Evolutionary conservation across 2,797 vertebrate genomes (phyloP).

Genomic region (Psittacula derbiana): DNA sequence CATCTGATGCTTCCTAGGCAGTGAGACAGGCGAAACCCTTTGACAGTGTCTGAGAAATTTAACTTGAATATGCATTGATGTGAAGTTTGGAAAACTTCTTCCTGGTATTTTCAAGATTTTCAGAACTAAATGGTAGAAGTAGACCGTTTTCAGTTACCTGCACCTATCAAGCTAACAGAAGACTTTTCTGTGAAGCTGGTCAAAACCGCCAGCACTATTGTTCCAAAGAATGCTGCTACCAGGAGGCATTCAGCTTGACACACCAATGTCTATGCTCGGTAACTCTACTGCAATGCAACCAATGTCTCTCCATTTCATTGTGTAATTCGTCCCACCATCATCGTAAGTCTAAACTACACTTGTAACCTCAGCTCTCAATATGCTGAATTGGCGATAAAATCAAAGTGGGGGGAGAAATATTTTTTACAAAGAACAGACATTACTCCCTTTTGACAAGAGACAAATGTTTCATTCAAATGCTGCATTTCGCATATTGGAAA

Average conservation of each 20-base stretch:
- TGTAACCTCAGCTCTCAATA: slow-evolving; percentile 26
- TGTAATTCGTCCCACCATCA: slow-evolving; percentile 1
- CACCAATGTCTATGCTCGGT: neutral
- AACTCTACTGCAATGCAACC: neutral
- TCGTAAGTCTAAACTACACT: neutral
- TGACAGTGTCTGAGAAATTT: neutral
- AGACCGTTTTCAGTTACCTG: neutral
- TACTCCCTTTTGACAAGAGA: slow-evolving; percentile 93
- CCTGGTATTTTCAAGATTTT: neutral
- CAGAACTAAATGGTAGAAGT: neutral
- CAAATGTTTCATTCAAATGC: slow-evolving; percentile 99
- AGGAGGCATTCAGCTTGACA: neutral
- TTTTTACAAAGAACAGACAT: slow-evolving; percentile 78
- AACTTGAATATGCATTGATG: neutral
- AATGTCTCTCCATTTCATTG: neutral
- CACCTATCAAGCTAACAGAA: fast-evolving
- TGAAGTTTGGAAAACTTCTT: neutral
- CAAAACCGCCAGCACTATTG: neutral
- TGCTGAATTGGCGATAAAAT: slow-evolving; percentile 65
- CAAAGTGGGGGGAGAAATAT: slow-evolving; percentile 64
- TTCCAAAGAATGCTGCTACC: neutral
- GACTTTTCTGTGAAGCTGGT: neutral
- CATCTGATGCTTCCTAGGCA: neutral
- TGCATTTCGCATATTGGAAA: slow-evolving; percentile 95
- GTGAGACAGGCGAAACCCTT: neutral